Evolutionary conservation across 1,140 invertebrate genomes (phyloP), one percentile per base, ranked within the genome.

Genomic region (Camponotus floridanus): DNA sequence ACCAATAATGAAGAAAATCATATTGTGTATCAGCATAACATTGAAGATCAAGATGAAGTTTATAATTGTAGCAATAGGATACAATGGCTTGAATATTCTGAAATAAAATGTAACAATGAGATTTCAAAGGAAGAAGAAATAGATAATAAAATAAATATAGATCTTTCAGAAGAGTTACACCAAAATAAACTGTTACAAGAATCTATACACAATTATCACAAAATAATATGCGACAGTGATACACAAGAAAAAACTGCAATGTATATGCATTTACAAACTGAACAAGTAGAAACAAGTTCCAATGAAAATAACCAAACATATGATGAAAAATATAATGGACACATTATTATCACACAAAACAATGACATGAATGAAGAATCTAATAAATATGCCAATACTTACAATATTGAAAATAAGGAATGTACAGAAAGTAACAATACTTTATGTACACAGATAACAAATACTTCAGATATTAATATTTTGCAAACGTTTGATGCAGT

Each of bases 321-420:
- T 6, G 26, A 87, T 31, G 36, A 76, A 76, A 67, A 87, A 62
- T 85, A 18, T 18, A 33, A 88, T 76, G 36, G 39, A 39, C 61
- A 86, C 11, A 31, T 83, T 26, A 79, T 81, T 65, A 5, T 89
- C 26, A 71, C 73, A 21, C 70, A 87, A 21, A 57, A 88, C 68
- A 8, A 76, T 48, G 83, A 67, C 31, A 62, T 64, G n/a, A 87
- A 64, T 33, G 86, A 89, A 4, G 80, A 74, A 76, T 42, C 45
- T 33, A 55, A 76, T 3, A 55, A 33, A 65, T 71, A 51, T 80
- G 57, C 67, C 76, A 65, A 15, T 59, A 64, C 33, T 68, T 33
- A 65, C 8, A 45, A 76, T 76, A 74, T 73, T 26, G 86, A 87
- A 48, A 91, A 84, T 64, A 45, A 84, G 80, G 86, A 89, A 26